Base-by-base conservation (phyloP, 2,888 invertebrate genomes). In the Chirona hameri region DNA sequence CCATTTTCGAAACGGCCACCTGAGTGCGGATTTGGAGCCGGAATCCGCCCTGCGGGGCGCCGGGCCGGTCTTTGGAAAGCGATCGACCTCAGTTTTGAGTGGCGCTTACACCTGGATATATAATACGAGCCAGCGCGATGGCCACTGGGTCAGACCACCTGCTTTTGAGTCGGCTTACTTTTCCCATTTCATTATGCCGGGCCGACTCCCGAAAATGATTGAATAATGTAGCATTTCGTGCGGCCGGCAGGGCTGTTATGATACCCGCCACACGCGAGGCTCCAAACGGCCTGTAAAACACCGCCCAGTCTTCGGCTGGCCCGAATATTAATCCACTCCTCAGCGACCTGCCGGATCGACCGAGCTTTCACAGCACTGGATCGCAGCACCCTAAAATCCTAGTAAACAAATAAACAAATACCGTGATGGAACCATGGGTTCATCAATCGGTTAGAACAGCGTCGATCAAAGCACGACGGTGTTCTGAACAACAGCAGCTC, bases 191-290 rank as follows among this genome's bases (percentile, higher is more conserved):
- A 76, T 76, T 46, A 76, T 27, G 24, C 24, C 24, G 76, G 46
- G 2, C 24, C 4, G 39, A 18, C 24, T 76, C 76, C 10, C 15
- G 24, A 24, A 76, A 76, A 76, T 76, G 46, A 76, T 76, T 76
- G 24, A 76, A 76, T 76, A 76, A 76, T 76, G 76, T 27, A 76
- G 24, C 10, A 46, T 39, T 12, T 46, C 76, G 76, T 76, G 76
- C 76, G 10, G 65, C 0, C 27, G 65, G 65, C 65, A 3, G 46
- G 39, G 24, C 14, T 76, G 76, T 76, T 76, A 76, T 76, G 76
- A 27, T 10, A 24, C 18, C 31, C 10, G 46, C 21, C 76, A 4
- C 76, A 76, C 76, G 76, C 76, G 21, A 72, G 72, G 29, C 15
- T 31, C 31, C 31, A 7, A 15, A n/a, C 15, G 27, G 15, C 27